Evolutionary conservation across 2,797 vertebrate species (phyloP).

Genomic region (Lepus oiostolus): DNA sequence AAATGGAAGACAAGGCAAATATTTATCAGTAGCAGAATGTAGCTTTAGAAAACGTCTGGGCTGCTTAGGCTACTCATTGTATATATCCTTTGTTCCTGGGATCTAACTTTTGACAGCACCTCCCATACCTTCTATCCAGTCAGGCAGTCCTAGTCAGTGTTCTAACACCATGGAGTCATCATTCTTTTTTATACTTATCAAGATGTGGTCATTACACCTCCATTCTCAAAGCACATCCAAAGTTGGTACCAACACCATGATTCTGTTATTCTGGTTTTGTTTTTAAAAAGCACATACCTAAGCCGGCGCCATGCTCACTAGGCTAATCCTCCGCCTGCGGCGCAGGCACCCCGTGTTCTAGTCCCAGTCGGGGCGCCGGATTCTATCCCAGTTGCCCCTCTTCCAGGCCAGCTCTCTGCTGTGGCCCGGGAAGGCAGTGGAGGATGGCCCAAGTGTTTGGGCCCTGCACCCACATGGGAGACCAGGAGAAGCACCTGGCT

Average conservation of each 20-base stretch:
- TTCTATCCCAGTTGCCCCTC: too few species aligned
- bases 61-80: background rate
- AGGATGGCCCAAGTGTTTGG: too few species aligned
- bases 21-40: background rate
- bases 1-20: slow-evolving; percentile 20
- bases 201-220: background rate
- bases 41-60: slow-evolving; percentile 29
- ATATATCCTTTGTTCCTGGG: background rate
- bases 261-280: background rate
- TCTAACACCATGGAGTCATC: background rate
- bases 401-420: too few species aligned
- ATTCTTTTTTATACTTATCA: slow-evolving; percentile 4
- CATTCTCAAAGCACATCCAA: background rate
- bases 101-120: background rate
- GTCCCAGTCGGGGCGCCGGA: too few species aligned
- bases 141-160: background rate
- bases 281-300: background rate
- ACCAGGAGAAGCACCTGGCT: too few species aligned
- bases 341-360: too few species aligned
- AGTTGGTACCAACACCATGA: background rate
- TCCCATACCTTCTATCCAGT: background rate
- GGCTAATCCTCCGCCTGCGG: too few species aligned
- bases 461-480: too few species aligned
- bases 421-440: too few species aligned
- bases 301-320: too few species aligned